phyloP scores from a whole-genome alignment of 2,797 vertebrate genomes.

The Urophycis tenuis region DNA sequence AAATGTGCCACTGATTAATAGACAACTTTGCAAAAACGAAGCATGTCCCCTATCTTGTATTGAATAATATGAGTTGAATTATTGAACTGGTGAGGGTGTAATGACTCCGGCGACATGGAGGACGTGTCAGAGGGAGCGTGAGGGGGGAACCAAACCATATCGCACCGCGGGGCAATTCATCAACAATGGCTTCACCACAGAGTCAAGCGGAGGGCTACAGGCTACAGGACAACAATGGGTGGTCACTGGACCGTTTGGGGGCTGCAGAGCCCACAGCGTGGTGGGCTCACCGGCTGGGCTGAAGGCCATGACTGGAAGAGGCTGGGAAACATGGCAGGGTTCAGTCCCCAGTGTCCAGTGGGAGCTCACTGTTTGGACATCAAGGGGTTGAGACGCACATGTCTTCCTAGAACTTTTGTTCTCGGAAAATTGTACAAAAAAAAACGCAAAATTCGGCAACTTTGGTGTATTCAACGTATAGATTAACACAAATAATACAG shows the following conservation, averaged over 20 bases:
- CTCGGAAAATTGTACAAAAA: no score
- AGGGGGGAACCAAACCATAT: conserved; percentile 34
- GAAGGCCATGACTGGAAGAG: background rate
- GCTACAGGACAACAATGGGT: conserved; percentile 25
- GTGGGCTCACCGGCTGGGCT: no score
- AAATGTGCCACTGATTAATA: conserved; percentile 33
- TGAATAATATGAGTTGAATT: conserved; percentile 55
- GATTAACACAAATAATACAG: no score
- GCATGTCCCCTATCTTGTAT: conserved; percentile 34
- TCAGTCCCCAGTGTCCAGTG: background rate
- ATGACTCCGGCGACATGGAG: conserved; percentile 25
- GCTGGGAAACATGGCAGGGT: background rate
- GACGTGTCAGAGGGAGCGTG: conserved; percentile 14
- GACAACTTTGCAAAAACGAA: conserved; percentile 39
- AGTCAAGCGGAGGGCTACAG: conserved; percentile 18
- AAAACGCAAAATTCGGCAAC: no score
- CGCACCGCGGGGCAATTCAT: conserved; percentile 31
- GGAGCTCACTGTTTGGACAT: no score
- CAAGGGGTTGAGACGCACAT: no score
- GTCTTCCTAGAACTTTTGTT: no score
- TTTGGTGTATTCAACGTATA: no score
- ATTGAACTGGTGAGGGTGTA: conserved; percentile 45
- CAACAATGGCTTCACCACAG: conserved; percentile 17
- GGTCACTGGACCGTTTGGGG: no score
- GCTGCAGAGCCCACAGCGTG: no score